A percentile compares a stretch with the other conserved stretches of the same genome.
Conservation (phyloP, 1,140 invertebrate genomes). For the Antheraea mylitta region DNA sequence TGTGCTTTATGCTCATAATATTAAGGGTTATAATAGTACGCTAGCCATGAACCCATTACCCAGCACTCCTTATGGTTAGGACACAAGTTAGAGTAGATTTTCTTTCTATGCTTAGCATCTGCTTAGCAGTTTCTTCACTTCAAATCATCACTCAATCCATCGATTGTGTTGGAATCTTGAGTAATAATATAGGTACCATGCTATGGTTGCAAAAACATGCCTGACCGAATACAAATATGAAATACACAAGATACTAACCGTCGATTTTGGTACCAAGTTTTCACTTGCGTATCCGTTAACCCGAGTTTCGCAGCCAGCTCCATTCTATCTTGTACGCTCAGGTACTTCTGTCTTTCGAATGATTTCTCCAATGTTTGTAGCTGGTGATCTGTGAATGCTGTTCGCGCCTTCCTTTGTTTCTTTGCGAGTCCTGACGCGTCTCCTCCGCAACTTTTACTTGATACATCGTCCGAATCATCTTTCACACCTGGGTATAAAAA, state of each 20-base stretch:
- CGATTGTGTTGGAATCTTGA: too few species aligned
- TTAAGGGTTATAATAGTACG: too few species aligned
- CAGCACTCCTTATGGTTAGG: too few species aligned
- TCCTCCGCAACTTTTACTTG: conserved; percentile 62
- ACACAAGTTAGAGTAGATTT: too few species aligned
- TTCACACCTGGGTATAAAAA: conserved; percentile 57
- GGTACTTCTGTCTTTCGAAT: conserved; percentile 98
- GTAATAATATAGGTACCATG: too few species aligned
- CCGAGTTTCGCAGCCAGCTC: conserved; percentile 97
- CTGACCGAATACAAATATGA: not conserved
- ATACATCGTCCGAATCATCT: conserved; percentile 71
- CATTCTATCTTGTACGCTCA: conserved; percentile 99
- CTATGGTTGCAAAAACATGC: not conserved
- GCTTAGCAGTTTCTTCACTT: too few species aligned
- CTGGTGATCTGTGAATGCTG: conserved; percentile 99
- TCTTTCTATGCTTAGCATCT: too few species aligned
- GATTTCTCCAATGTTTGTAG: conserved; percentile 97
- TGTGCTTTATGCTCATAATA: too few species aligned
- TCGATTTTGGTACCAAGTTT: conserved; percentile 99
- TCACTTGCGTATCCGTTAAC: conserved; percentile 98
- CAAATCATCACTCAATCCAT: too few species aligned
- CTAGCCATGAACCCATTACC: too few species aligned
- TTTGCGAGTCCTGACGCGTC: conserved; percentile 83
- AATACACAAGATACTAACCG: conserved; percentile 82
- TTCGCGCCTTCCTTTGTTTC: conserved; percentile 98